Evolutionary conservation across 35 echinoderm and acorn worm genomes (phyloP).

Genomic region (Amphiura filiformis): DNA sequence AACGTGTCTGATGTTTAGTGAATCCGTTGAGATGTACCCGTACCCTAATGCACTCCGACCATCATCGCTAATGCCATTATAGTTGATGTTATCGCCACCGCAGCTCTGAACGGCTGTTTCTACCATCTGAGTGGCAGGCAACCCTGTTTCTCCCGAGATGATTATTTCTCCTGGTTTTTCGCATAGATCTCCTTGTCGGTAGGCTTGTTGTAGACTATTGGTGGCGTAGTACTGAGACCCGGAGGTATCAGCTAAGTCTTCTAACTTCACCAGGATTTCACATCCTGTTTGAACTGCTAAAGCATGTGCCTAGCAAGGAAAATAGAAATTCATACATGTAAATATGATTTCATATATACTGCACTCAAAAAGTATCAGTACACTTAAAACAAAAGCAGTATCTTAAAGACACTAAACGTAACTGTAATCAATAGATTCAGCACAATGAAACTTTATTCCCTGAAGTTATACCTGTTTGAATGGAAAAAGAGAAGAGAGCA

Average conservation of each 20-base stretch:
- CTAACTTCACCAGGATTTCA: not conserved
- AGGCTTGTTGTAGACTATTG: not conserved
- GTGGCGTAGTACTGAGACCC: not conserved
- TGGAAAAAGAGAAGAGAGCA: too few species aligned
- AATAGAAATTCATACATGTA: too few species aligned
- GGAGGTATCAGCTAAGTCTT: not conserved
- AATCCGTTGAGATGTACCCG: not conserved
- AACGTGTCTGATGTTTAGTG: not conserved
- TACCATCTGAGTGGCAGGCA: not conserved
- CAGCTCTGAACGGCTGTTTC: not conserved
- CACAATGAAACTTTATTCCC: too few species aligned
- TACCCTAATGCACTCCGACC: not conserved
- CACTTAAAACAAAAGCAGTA: too few species aligned
- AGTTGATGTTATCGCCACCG: not conserved
- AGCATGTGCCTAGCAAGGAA: not conserved
- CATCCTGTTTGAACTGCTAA: not conserved
- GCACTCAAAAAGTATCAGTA: too few species aligned
- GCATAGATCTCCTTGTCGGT: not conserved
- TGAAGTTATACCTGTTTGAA: too few species aligned
- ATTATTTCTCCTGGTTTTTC: not conserved
- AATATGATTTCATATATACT: too few species aligned
- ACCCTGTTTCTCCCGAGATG: not conserved
- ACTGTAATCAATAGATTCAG: too few species aligned
- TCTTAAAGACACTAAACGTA: too few species aligned
- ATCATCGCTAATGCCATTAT: not conserved